Percentiles rank a stretch among this genome's conserved stretches.
These are phyloP conservation scores for Mesoligia furuncula DNA, from an alignment of 2,888 invertebrate species.

Conservation along the genomic window DNA sequence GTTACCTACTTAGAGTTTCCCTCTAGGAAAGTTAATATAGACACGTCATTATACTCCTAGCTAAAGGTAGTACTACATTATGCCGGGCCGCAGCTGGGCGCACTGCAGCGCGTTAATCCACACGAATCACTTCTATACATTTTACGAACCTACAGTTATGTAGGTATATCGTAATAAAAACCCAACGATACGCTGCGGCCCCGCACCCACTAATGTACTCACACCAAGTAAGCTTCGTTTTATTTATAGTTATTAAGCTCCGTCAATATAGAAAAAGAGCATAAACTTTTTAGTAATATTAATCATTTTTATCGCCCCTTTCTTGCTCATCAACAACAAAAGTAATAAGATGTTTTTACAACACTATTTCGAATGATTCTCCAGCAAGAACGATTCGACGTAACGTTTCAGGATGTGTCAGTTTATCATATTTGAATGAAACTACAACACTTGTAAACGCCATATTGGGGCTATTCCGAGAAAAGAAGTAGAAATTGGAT, in stretches of 20 bases:
- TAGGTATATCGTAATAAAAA: slow-evolving; percentile 47
- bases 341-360: slow-evolving; percentile 18
- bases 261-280: slow-evolving; percentile 31
- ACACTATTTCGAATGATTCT: slow-evolving; percentile 23
- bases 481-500: slow-evolving; percentile 69
- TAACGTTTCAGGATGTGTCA: background rate
- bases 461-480: slow-evolving; percentile 29
- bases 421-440: slow-evolving; percentile 28
- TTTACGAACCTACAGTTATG: slow-evolving; percentile 34
- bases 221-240: slow-evolving; percentile 47
- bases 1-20: slow-evolving; percentile 15
- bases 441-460: slow-evolving; percentile 35
- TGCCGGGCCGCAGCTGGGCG: slow-evolving; percentile 35
- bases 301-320: slow-evolving; percentile 24
- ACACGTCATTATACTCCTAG: slow-evolving; percentile 19
- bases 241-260: slow-evolving; percentile 34
- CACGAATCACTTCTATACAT: slow-evolving; percentile 46
- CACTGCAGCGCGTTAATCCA: slow-evolving; percentile 49
- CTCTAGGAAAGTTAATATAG: slow-evolving; percentile 26
- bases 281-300: slow-evolving; percentile 44
- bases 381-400: background rate
- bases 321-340: slow-evolving; percentile 17
- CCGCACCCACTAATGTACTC: slow-evolving; percentile 36
- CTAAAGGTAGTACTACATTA: slow-evolving; percentile 22
- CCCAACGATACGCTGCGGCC: slow-evolving; percentile 38